Evolutionary conservation across 1,140 invertebrate species (phyloP).

Genomic region (Spodoptera frugiperda): DNA sequence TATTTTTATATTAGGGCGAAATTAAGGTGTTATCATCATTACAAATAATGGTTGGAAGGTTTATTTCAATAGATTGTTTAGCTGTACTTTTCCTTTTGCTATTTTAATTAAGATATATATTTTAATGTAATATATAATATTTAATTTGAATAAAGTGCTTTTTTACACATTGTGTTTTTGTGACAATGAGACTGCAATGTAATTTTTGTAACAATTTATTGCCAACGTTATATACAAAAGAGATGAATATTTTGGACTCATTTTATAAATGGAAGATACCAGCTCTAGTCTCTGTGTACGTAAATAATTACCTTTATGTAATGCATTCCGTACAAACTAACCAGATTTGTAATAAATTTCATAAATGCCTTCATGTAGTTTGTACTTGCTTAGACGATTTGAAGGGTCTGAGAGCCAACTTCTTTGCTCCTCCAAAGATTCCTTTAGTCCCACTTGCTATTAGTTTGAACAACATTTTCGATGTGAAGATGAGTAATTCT

Average conservation of each 20-base stretch:
- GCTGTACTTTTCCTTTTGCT: slow-evolving; percentile 83
- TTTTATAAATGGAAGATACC: slow-evolving; percentile 56
- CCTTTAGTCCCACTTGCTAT: slow-evolving; percentile 64
- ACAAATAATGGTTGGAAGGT: slow-evolving; percentile 75
- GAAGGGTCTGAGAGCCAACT: slow-evolving; percentile 67
- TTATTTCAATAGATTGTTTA: slow-evolving; percentile 83
- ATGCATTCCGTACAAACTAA: slow-evolving; percentile 61
- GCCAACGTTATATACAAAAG: slow-evolving; percentile 69
- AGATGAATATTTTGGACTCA: slow-evolving; percentile 49
- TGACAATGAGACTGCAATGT: slow-evolving; percentile 48
- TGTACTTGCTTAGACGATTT: slow-evolving; percentile 70
- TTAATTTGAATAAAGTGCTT: slow-evolving; percentile 86
- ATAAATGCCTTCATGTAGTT: slow-evolving; percentile 70
- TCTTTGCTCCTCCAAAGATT: slow-evolving; percentile 73
- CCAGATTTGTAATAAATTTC: slow-evolving; percentile 54
- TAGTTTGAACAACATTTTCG: slow-evolving; percentile 66
- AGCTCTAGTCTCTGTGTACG: slow-evolving; percentile 54
- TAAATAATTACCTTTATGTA: slow-evolving; percentile 63
- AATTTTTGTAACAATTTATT: slow-evolving; percentile 63
- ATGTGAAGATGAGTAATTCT: slow-evolving; percentile 61
- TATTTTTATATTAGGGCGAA: slow-evolving; percentile 69
- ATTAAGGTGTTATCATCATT: slow-evolving; percentile 72
- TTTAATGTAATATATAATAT: slow-evolving; percentile 86
- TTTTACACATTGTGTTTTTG: slow-evolving; percentile 65
- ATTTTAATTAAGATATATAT: slow-evolving; percentile 85